Percentiles rank a stretch among this genome's conserved stretches.
Conservation (phyloP, 2,113 vertebrate species). For the Empidonax alnorum region DNA sequence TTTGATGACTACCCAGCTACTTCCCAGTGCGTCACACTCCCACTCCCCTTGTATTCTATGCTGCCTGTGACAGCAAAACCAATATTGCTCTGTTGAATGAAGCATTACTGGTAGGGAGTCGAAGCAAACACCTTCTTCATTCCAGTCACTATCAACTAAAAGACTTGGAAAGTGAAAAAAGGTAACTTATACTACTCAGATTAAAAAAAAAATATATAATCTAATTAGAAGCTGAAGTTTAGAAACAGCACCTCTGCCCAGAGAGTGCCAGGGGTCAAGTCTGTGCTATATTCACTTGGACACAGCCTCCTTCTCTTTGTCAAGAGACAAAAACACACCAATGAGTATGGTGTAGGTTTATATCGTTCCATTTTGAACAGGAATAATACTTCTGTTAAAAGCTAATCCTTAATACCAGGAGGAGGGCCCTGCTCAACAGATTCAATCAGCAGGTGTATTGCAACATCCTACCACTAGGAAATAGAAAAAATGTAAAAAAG, state of each 20-base stretch:
- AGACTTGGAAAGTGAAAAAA: neutral
- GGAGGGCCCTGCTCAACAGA: neutral
- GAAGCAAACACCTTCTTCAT: neutral
- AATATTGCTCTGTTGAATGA: neutral
- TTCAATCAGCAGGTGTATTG: neutral
- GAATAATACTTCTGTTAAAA: neutral
- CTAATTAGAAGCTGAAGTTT: neutral
- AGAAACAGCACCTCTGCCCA: neutral
- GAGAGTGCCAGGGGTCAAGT: neutral
- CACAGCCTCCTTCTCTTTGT: neutral
- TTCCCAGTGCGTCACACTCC: neutral
- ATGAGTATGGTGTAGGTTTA: fast-evolving
- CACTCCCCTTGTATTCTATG: neutral
- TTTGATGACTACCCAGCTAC: neutral
- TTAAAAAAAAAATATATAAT: neutral
- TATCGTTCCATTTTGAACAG: neutral
- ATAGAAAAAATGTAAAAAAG: neutral
- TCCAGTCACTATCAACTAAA: neutral
- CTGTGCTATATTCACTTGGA: neutral
- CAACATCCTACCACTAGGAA: neutral
- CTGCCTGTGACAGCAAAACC: neutral
- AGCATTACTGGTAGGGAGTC: neutral
- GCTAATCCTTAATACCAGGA: neutral
- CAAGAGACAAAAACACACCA: neutral
- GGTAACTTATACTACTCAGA: neutral